Conservation (phyloP, 2,113 vertebrate genomes). For the Clarias macrocephalus region DNA sequence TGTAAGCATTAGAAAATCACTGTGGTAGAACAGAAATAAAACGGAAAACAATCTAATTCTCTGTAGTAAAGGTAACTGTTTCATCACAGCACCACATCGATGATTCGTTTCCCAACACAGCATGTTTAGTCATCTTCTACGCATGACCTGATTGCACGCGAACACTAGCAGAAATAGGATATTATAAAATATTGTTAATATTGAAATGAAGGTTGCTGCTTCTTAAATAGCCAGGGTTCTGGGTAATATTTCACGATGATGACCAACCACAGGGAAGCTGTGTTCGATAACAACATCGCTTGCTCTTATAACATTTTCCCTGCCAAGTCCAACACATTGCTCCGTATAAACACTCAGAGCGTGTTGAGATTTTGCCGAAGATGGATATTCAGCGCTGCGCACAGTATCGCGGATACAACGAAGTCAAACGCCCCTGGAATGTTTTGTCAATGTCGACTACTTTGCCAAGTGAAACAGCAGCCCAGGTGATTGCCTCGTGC, state of each 20-base stretch:
- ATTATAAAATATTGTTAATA: slow-evolving; percentile 22
- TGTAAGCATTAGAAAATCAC: not conserved
- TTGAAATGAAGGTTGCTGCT: not conserved
- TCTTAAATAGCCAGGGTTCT: slow-evolving; percentile 19
- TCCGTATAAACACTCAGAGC: slow-evolving; percentile 32
- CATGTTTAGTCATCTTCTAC: not conserved
- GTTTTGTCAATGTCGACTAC: slow-evolving; percentile 55
- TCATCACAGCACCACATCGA: not conserved
- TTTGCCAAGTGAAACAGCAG: slow-evolving; percentile 52
- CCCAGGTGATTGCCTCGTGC: slow-evolving; percentile 45
- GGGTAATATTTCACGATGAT: slow-evolving; percentile 40
- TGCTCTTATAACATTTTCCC: slow-evolving; percentile 40
- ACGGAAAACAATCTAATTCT: not conserved
- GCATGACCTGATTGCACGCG: not conserved
- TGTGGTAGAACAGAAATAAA: not conserved
- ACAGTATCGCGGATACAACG: slow-evolving; percentile 29
- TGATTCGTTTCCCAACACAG: not conserved
- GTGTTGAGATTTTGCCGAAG: slow-evolving; percentile 40
- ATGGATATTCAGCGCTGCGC: slow-evolving; percentile 40
- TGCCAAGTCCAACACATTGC: slow-evolving; percentile 48
- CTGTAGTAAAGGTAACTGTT: not conserved
- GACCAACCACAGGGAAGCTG: slow-evolving; percentile 40
- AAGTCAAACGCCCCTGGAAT: slow-evolving; percentile 41
- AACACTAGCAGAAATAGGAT: not conserved
- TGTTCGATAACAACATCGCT: slow-evolving; percentile 38